Evolutionary conservation across 2,113 vertebrate genomes (phyloP), one percentile per base, ranked within the genome.

Genomic region (Hydrolagus affinis): DNA sequence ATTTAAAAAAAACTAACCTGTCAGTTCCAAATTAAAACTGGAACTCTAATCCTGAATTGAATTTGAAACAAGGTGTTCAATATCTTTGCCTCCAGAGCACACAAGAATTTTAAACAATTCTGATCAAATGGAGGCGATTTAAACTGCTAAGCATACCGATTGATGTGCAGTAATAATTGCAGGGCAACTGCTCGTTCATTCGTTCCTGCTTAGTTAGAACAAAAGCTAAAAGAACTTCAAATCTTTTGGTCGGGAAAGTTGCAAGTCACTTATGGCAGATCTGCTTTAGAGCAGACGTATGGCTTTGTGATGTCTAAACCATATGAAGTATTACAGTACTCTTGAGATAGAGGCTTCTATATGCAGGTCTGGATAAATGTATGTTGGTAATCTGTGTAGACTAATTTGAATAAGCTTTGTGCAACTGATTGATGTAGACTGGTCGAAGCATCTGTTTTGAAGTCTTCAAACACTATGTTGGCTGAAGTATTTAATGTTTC

Each of bases 281-380:
- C 44, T 44, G 44, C 57, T 21, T 10, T 17, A 68, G 17, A 64
- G 25, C 66, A 83, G 78, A 28, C 66, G 64, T 83, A 60, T 83
- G 62, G 25, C 32, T 75, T 83, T 68, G 76, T 78, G 57, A 83
- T 83, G 62, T 66, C 62, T 66, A 68, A 30, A 80, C 59, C n/a
- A 64, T 60, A 80, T 12, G 60, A 64, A 64, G 28, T 75, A 11
- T 28, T 32, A 73, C 8, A 28, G 23, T 64, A 28, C 23, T 66
- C 62, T n/a, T 83, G 78, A 66, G 30, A 66, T 83, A 23, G 25
- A 21, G 32, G 32, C 17, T 66, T 32, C 66, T 32, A 66, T 83
- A 83, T 83, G 78, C 78, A 83, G 62, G 32, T 83, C 62, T 83
- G 78, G 60, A 83, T 83, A 83, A 68, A 83, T 68, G 64, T 83